Base-by-base conservation (phyloP, 2,888 invertebrate genomes). In the Tethea ocularis region DNA sequence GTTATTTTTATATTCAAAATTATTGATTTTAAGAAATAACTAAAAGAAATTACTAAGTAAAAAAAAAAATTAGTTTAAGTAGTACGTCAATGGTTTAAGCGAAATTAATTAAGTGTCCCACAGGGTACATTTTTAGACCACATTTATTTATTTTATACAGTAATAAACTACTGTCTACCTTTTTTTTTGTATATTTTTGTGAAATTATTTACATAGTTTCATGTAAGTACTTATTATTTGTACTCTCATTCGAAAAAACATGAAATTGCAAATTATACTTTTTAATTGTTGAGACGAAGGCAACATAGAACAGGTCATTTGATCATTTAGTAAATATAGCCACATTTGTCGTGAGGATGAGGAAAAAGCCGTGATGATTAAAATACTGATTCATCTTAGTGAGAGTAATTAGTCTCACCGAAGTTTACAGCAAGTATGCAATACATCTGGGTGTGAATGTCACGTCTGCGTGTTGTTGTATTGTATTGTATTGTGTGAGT, bases 401-500 rank as follows among this genome's bases (percentile, higher is more conserved):
- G 38, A 38, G n/a, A 38, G 38, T 38, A 38, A 38, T 46, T 8
- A 20, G 41, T 17, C 41, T 46, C 41, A 20, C 17, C 41, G 41
- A 46, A 8, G 41, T 8, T 20, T n/a, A 17, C 41, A 8, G 10
- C 17, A 17, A 17, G 41, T 46, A 46, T 46, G 41, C 41, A 46
- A 8, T 1, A n/a, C 38, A 70, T 65, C 59, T 59, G 58, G 7
- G 46, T 17, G 38, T 46, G 57, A 20, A n/a, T 57, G 64, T 56
- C 63, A 60, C 61, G 61, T 63, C 68, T 67, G 64, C 64, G 73
- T 65, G 70, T 70, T 69, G 36, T 57, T 58, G 60, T 57, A 68
- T n/a, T n/a, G n/a, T n/a, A n/a, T n/a, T n/a, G n/a, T n/a, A n/a
- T n/a, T n/a, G n/a, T n/a, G n/a, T n/a, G n/a, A n/a, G n/a, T 66